Base-by-base conservation (phyloP, 2,888 invertebrate genomes). In the Calliopum simillimum region DNA sequence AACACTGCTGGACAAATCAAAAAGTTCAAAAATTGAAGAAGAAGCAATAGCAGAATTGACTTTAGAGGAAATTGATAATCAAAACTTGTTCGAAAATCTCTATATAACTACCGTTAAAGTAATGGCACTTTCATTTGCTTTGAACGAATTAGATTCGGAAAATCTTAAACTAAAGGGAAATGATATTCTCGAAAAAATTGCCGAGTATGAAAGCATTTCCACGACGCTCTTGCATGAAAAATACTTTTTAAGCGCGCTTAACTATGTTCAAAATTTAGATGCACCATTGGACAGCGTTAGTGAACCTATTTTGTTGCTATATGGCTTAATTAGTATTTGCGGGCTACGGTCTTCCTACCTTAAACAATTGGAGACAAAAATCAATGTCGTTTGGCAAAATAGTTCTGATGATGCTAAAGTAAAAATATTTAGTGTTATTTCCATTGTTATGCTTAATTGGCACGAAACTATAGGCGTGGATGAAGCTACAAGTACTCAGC, bases 61-160 rank as follows among this genome's bases (percentile, higher is more conserved):
- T 33, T 33, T 33, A 33, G 33, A 33, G 33, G 33, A 33, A 2
- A 66, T 69, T 19, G 6, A 70, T 1, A 68, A 74, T 5, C 44
- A 71, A 14, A 8, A 65, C 3, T 6, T 79, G 5, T 76, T 81
- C 61, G 75, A 76, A 58, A 75, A 77, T 46, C 68, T 81, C 2
- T 86, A 86, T 74, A 77, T 82, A 21, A 75, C 78, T 0, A 74
- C 78, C 19, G 78, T 86, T 16, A 86, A 86, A 61, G 79, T 86
- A 0, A 80, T 82, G 77, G 79, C 86, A 0, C 65, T 86, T 4
- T 78, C 82, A 1, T 78, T 79, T 41, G 78, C 80, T 3, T 68
- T 71, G 0, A 73, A 72, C 5, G 67, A 74, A 4, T 46, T 43
- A 8, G 74, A 75, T 5, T 65, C 66, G 1, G 70, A 75, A 11